Conservation (phyloP, 2,797 vertebrate species). For the Malacoraja senta region DNA sequence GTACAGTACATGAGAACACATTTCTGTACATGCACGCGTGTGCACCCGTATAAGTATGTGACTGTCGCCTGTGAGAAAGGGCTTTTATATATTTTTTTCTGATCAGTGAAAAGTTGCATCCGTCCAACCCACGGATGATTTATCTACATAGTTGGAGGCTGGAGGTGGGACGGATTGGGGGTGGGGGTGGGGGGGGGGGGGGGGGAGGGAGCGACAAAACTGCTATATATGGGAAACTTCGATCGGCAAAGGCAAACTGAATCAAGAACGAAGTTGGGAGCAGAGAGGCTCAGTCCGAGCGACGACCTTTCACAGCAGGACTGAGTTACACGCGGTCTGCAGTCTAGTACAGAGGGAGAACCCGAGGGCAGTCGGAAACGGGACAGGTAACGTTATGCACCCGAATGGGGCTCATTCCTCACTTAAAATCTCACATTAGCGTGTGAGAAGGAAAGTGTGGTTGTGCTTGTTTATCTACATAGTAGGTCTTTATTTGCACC, state of each 20-base stretch:
- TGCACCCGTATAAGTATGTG: neutral
- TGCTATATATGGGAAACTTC: slow-evolving; percentile 25
- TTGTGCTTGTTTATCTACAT: neutral
- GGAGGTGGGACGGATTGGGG: neutral
- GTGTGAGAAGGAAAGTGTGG: neutral
- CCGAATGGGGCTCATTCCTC: neutral
- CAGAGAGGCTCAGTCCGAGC: neutral
- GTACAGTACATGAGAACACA: too few relatives aligned
- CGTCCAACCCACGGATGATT: neutral
- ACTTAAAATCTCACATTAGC: neutral
- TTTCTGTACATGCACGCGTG: neutral
- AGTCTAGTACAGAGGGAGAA: neutral
- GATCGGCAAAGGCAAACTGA: neutral
- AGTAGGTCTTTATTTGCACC: too few relatives aligned
- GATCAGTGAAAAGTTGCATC: neutral
- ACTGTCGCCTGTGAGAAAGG: neutral
- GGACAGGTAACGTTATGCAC: slow-evolving; percentile 3
- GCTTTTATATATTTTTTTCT: neutral
- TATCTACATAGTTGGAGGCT: neutral
- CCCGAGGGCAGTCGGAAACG: neutral
- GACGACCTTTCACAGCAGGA: neutral
- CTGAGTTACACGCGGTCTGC: neutral
- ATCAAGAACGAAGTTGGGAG: neutral
- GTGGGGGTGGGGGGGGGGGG: neutral
- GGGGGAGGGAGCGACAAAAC: neutral